Evolutionary conservation across 2,888 invertebrate genomes (phyloP), one percentile per base, ranked within the genome.

Genomic region (Dorcus hopei): DNA sequence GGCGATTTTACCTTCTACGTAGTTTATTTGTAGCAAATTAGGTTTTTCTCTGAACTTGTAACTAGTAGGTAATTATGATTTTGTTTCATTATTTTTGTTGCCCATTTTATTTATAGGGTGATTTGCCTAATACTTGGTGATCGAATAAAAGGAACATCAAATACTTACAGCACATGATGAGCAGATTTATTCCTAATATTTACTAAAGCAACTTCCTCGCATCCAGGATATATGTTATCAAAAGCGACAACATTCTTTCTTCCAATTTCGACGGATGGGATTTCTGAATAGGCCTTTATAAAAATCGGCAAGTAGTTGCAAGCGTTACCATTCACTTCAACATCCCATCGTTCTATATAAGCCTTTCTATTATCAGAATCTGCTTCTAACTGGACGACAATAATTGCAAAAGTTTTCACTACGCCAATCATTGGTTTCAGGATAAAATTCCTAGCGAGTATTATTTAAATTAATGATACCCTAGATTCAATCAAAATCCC

Each of bases 341-440:
- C 54, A 2, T 70, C 65, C 82, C 82, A 82, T 43, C 75, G 70
- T 68, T 82, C 82, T 1, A 72, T 59, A 61, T 78, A 80, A 2
- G 73, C 62, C 14, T 69, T 68, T 54, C 76, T 68, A 9, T 68
- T 58, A 2, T 62, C 59, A 1, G 54, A 43, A 47, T 69, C 70
- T 2, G 78, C 73, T 58, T 71, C 69, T 57, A 81, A 69, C 59
- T 77, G 74, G 1, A 79, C 73, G 1, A 70, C 70, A 9, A 82
- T 68, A 33, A 81, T 73, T 58, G 78, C 77, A 61, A 72, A 74
- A 49, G 72, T 68, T 55, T 70, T 52, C 54, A 81, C 75, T 39
- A 78, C 61, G 38, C 81, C 80, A 52, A 77, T 65, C 75, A 76
- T 75, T 2, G 82, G 82, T 61, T 80, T 80, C 38, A 82, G 69